phyloP scores from a whole-genome alignment of 1,140 invertebrate species.

The Neodiprion pinetum region DNA sequence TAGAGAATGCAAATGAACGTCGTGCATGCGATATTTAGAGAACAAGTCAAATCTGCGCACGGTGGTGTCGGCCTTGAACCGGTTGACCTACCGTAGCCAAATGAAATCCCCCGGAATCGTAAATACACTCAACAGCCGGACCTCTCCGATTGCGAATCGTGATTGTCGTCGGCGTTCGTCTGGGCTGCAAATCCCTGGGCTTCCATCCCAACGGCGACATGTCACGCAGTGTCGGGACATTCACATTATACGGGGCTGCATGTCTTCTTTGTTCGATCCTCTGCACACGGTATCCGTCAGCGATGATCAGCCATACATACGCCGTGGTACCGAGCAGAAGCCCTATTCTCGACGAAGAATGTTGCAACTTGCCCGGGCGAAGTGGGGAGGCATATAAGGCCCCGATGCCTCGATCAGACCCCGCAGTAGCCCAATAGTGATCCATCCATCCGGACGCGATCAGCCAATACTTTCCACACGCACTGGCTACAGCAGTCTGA shows the following conservation, averaged over 20 bases:
- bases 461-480: not conserved
- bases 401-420: constrained; percentile 46
- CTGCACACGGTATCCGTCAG: not conserved
- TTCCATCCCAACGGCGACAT: too few relatives aligned
- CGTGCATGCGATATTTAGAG: too few relatives aligned
- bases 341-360: not conserved
- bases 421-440: constrained; percentile 58
- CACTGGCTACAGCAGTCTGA: constrained; percentile 9
- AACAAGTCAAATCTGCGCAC: too few relatives aligned
- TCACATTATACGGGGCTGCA: not conserved
- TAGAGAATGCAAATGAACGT: too few relatives aligned
- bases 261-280: not conserved
- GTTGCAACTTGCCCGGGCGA: constrained; percentile 15
- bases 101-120: too few relatives aligned
- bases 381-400: constrained; percentile 59
- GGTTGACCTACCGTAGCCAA: too few relatives aligned
- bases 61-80: too few relatives aligned
- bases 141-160: too few relatives aligned
- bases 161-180: too few relatives aligned
- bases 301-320: constrained; percentile 12
- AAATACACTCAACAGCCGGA: too few relatives aligned
- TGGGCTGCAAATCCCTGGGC: too few relatives aligned
- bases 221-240: not conserved
- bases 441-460: constrained; percentile 37
- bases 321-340: not conserved